Conservation (phyloP, 1,140 invertebrate species). For the Ceratina calcarata region DNA sequence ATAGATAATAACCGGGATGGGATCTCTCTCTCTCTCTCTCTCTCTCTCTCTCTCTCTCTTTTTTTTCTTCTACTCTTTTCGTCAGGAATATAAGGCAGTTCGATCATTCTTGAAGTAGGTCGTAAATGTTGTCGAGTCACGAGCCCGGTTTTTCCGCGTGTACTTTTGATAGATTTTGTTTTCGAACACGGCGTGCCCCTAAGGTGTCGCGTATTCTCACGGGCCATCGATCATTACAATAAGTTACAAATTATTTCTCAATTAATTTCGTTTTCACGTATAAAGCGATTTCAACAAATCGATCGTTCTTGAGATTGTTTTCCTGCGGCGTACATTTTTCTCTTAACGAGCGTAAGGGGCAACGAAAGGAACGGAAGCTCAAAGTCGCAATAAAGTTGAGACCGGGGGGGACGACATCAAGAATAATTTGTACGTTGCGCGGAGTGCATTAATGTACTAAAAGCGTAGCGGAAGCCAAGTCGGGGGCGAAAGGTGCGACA, state of each 20-base stretch:
- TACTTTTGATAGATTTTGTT: background rate
- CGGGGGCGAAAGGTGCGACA: constrained; percentile 1
- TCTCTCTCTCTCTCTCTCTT: background rate
- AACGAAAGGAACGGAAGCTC: background rate
- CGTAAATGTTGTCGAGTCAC: background rate
- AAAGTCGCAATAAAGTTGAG: constrained; percentile 1
- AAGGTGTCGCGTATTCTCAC: too few relatives aligned
- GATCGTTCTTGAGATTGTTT: too few relatives aligned
- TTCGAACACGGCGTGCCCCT: too few relatives aligned
- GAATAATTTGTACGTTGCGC: constrained; percentile 31
- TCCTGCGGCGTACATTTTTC: too few relatives aligned
- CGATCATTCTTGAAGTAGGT: constrained; percentile 19
- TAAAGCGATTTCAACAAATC: too few relatives aligned
- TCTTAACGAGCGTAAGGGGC: background rate
- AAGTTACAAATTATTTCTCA: too few relatives aligned
- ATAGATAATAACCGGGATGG: constrained; percentile 20
- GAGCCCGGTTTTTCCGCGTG: background rate
- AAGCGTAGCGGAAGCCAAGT: background rate
- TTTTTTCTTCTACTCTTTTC: too few relatives aligned
- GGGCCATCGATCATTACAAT: too few relatives aligned
- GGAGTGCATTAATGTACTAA: constrained; percentile 36
- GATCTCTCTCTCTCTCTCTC: background rate
- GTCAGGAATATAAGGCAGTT: constrained; percentile 8
- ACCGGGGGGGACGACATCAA: background rate
- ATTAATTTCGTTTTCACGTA: too few relatives aligned